Evolutionary conservation across 2,888 invertebrate species (phyloP), one percentile per base, ranked within the genome.

Genomic region (Deilephila elpenor): DNA sequence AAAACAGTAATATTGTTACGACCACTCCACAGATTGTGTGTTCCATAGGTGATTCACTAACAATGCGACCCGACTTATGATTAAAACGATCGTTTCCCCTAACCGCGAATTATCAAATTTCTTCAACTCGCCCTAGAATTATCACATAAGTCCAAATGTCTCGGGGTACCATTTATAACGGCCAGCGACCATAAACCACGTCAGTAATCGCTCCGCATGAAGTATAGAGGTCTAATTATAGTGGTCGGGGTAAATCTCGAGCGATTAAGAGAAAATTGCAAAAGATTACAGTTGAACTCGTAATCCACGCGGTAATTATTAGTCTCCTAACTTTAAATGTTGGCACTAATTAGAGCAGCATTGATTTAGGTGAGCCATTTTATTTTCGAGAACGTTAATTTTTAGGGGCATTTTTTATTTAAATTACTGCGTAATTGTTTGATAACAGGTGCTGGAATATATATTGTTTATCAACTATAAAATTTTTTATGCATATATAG

Each of bases 21-120:
- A 25, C 79, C 3, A 71, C 88, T 93, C 93, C 75, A 89, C 61
- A 4, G 73, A 72, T 81, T 75, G 71, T 25, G 25, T 88, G 82
- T 88, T 84, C 88, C 29, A 74, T 76, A 84, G 84, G 86, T 88
- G 91, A 91, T 88, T 80, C 87, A 88, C 85, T 89, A 91, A 89
- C 91, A 90, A 92, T 90, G 87, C 87, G 88, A 89, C 89, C 88
- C 83, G 88, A 88, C 88, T 92, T 91, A 90, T 94, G 92, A 94
- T 94, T 93, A 94, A 94, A 93, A 91, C 85, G 90, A 91, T 90
- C 93, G 90, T 92, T 93, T 90, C 84, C n/a, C 82, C 89, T 90
- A 93, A 93, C 94, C 93, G 90, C 89, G 91, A 92, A 94, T 94
- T 94, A 94, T 94, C 94, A 92, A 93, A 94, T 94, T 93, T 93